phyloP scores from a whole-genome alignment of 2,113 vertebrate species.

The Corydoras maculifer region DNA sequence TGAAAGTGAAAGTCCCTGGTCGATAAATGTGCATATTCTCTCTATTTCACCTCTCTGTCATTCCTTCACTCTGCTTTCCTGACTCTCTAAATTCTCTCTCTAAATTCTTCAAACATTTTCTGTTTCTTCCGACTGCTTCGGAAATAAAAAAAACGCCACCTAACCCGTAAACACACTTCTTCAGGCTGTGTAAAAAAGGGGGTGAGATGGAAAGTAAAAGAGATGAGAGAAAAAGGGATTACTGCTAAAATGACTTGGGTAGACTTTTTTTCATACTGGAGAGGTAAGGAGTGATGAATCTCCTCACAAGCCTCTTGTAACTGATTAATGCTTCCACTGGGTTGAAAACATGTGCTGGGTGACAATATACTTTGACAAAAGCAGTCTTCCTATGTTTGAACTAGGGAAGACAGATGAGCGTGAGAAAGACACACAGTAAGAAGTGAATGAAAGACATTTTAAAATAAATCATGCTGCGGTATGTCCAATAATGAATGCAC shows the following conservation, averaged over 20 bases:
- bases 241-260: constrained; percentile 57
- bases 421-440: constrained; percentile 48
- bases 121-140: constrained; percentile 12
- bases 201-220: constrained; percentile 48
- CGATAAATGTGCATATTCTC: constrained; percentile 33
- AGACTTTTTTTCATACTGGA: constrained; percentile 65
- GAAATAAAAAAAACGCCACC: constrained; percentile 28
- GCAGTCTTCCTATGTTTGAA: constrained; percentile 48
- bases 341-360: constrained; percentile 51
- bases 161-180: constrained; percentile 30
- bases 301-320: constrained; percentile 63
- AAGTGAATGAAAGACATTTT: constrained; percentile 47
- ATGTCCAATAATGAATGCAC: not conserved
- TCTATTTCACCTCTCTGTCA: constrained; percentile 33
- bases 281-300: constrained; percentile 53
- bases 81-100: not conserved
- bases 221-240: constrained; percentile 35
- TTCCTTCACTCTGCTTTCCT: constrained; percentile 45
- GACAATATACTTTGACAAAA: constrained; percentile 56
- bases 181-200: constrained; percentile 58
- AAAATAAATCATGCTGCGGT: not conserved
- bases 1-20: constrained; percentile 32
- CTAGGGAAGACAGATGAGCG: constrained; percentile 31
- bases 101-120: constrained; percentile 18
- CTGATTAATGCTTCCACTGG: constrained; percentile 67